These are phyloP conservation scores for Phalacrocorax aristotelis DNA, from an alignment of 2,113 vertebrate species.

Conservation along the genomic window DNA sequence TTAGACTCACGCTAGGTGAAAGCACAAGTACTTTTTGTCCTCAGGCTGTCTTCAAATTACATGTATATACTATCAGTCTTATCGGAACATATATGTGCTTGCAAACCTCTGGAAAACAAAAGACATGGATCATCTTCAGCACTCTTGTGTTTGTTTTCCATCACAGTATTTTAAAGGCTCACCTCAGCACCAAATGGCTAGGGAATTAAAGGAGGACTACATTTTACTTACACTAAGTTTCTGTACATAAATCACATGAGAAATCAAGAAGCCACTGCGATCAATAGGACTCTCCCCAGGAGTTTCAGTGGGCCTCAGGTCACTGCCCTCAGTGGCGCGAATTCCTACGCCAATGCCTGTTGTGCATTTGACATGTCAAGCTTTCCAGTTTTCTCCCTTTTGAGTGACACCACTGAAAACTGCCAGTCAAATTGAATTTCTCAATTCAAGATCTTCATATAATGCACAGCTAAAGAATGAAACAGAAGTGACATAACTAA, in stretches of 20 bases:
- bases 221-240: background rate
- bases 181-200: background rate
- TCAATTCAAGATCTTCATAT: background rate
- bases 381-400: background rate
- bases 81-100: rapidly evolving
- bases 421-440: background rate
- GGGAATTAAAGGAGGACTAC: background rate
- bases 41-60: background rate
- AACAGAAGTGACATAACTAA: background rate
- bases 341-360: background rate
- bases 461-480: background rate
- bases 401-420: background rate
- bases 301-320: background rate
- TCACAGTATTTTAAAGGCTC: background rate
- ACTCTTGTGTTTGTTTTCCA: background rate
- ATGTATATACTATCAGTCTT: background rate
- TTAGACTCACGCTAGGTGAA: background rate
- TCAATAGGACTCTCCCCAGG: background rate
- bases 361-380: too few relatives aligned
- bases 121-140: background rate
- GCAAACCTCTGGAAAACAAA: background rate
- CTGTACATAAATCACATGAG: rapidly evolving
- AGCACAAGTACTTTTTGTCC: background rate
- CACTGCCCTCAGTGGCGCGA: background rate
- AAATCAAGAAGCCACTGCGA: background rate